Evolutionary conservation across 1,140 invertebrate species (phyloP), one percentile per base, ranked within the genome.

Genomic region (Cyclargus thomasi): DNA sequence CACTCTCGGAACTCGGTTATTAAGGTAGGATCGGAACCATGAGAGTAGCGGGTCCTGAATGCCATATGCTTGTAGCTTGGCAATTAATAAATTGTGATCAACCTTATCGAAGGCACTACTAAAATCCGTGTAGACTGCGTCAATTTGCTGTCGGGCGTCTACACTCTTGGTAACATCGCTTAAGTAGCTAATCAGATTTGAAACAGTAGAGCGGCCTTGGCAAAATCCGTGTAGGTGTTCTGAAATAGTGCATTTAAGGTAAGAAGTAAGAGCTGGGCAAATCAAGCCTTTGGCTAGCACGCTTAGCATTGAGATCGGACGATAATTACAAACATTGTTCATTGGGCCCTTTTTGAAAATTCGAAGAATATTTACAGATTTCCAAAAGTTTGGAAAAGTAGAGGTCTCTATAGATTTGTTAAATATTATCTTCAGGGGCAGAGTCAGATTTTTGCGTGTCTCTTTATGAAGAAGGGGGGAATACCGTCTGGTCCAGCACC

Each of bases 71-170:
- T 29, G 29, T 3, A 29, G 29, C 29, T 29, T 29, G 4, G 29
- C 29, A 8, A 29, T 29, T 29, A 29, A 29, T 29, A 29, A 7
- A 29, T 29, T 35, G 20, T 72, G 67, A 35, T 67, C 57, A 6
- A 67, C 70, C 35, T 47, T 69, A 17, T 67, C 67, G 53, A 67
- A 72, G 2, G 71, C 67, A 16, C 65, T 72, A 35, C 53, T 67
- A 17, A 72, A 69, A 62, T 72, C 70, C 1, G 70, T 72, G 10
- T 72, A 72, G 10, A 72, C 53, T 0, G 70, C 22, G 22, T 72
- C 65, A 29, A 72, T 36, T 57, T 66, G 36, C 4, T 7, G 57
- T 14, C 59, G 47, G 3, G 21, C 62, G 62, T 72, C 70, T 0
- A 72, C 11, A 23, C 57, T 16, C 4, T 47, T 62, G 14, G 62